Base-by-base conservation (phyloP, 1,140 invertebrate genomes). In the Radopholus similis region DNA sequence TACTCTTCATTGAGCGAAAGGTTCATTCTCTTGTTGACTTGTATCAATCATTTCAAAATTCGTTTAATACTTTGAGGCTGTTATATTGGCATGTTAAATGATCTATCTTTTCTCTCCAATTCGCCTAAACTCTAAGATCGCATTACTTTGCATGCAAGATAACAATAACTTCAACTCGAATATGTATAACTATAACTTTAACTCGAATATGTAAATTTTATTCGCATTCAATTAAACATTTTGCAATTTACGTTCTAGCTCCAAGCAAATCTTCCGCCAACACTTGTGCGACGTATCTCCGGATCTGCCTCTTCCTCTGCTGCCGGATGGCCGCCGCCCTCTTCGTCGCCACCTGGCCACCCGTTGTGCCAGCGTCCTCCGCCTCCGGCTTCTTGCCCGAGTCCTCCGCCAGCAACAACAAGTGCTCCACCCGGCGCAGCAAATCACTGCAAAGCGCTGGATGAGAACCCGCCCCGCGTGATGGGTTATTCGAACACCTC, bases 391-490 rank as follows among this genome's bases (percentile, higher is more conserved):
- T 51, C 9, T 47, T 62, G 2, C 2, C 49, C 6, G 59, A 47
- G 47, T 62, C 49, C 47, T 62, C 59, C 18, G 49, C 59, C n/a
- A 62, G 28, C 40, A 62, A 26, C 6, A 62, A 40, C 49, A 62
- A 28, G 47, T 40, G 40, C 49, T 62, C 59, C 28, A 62, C 30
- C 18, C 40, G 59, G n/a, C 30, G 42, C 34, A 62, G 40, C 21
- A 62, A 28, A 62, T 62, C 59, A 26, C 59, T 62, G 59, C 21
- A n/a, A n/a, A n/a, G n/a, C n/a, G 34, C 26, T 49, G 21, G 35
- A 44, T 30, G 42, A 59, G 40, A 44, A 26, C 1, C 38, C 18
- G 13, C 21, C n/a, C 18, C n/a, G n/a, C n/a, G 23, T 9, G 42
- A 59, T 13, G 37, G 37, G 21, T 44, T 47, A 26, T n/a, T 23